Evolutionary conservation across 2,888 invertebrate genomes (phyloP).

Genomic region (Nymphalis polychloros): DNA sequence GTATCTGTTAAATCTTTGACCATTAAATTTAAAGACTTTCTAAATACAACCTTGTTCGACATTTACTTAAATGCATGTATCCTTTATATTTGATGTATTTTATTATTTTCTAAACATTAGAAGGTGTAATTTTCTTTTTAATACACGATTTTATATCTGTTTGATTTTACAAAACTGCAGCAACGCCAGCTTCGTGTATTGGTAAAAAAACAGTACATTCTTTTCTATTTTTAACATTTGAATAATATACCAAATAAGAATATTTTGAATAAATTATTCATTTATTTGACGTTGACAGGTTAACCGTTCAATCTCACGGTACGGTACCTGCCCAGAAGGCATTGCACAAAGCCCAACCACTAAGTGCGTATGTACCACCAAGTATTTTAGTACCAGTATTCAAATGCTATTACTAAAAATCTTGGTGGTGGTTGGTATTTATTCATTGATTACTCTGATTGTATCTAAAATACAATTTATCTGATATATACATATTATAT

Average conservation of each 20-base stretch:
- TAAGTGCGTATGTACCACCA: too few species aligned
- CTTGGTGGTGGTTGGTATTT: too few species aligned
- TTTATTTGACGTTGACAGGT: slow-evolving; percentile 2
- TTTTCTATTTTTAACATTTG: too few species aligned
- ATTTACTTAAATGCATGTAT: background rate
- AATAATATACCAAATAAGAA: background rate
- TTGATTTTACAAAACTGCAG: background rate
- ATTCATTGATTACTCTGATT: too few species aligned
- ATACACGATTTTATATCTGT: background rate
- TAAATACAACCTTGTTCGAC: background rate
- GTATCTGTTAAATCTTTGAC: background rate
- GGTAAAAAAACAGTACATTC: background rate
- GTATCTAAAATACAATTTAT: too few species aligned
- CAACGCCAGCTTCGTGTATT: background rate
- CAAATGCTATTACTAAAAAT: too few species aligned
- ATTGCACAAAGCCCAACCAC: too few species aligned
- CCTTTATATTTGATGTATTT: background rate
- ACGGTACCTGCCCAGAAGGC: too few species aligned
- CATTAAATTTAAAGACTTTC: background rate
- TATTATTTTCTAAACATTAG: background rate
- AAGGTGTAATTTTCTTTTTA: background rate
- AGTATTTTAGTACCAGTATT: too few species aligned
- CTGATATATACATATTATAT: too few species aligned
- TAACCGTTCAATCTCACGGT: too few species aligned
- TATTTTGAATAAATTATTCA: background rate